Percentiles rank a stretch among this genome's conserved stretches.
Evolutionary conservation across 2,113 vertebrate species (phyloP).

Genomic region (Amphiprion ocellaris): DNA sequence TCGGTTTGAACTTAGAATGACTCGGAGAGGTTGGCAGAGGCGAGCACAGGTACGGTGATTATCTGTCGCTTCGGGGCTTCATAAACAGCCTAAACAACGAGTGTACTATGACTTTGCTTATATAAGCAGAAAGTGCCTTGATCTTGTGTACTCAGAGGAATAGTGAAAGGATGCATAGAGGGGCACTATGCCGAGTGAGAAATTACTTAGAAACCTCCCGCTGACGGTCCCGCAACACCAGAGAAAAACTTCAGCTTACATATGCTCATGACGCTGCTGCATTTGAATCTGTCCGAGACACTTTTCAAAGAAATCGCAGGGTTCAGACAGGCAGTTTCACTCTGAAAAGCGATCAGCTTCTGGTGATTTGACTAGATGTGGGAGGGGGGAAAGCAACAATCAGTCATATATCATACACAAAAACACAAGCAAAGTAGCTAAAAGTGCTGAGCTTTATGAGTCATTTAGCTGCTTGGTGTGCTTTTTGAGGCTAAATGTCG

Average conservation of each 20-base stretch:
- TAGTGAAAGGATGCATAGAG: slow-evolving; percentile 15
- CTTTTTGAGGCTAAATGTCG: slow-evolving; percentile 19
- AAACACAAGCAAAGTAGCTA: slow-evolving; percentile 4
- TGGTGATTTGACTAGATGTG: slow-evolving; percentile 15
- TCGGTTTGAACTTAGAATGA: slow-evolving; percentile 50
- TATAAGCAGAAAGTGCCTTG: slow-evolving; percentile 46
- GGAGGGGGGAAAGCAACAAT: neutral
- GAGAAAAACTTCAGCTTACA: slow-evolving; percentile 14
- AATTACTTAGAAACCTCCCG: slow-evolving; percentile 28
- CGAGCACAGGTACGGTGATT: slow-evolving; percentile 34
- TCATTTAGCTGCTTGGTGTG: slow-evolving; percentile 12
- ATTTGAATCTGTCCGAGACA: neutral
- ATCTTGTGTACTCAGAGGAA: slow-evolving; percentile 42
- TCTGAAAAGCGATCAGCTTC: slow-evolving; percentile 21
- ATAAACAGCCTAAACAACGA: slow-evolving; percentile 54
- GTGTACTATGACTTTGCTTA: slow-evolving; percentile 37
- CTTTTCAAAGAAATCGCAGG: neutral
- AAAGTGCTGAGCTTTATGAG: slow-evolving; percentile 29
- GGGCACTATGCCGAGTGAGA: slow-evolving; percentile 13
- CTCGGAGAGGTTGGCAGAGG: slow-evolving; percentile 34
- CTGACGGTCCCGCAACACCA: slow-evolving; percentile 24
- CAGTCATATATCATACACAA: neutral
- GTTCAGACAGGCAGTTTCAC: neutral
- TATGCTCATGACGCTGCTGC: neutral
- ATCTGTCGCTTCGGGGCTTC: slow-evolving; percentile 37